Evolutionary conservation across 2,797 vertebrate genomes (phyloP), one percentile per base, ranked within the genome.

Genomic region (Cossypha niveicapilla): DNA sequence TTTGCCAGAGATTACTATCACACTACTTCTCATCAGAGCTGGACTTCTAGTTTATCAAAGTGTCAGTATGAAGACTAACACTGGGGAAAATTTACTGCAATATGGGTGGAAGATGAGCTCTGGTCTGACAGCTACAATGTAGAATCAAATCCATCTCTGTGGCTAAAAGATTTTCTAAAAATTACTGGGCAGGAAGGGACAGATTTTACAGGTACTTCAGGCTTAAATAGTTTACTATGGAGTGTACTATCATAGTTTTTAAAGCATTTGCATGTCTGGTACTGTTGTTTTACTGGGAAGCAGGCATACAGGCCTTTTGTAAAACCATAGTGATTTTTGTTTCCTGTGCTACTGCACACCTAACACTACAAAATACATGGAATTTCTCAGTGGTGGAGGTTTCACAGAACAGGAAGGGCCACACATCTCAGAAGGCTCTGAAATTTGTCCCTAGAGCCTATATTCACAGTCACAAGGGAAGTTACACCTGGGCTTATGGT

Each of bases 21-120:
- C 13, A 21, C 76, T 77, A 12, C 94, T 96, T 97, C 95, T 96
- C 86, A 27, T 48, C 90, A 70, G 86, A 70, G 78, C 54, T 88
- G 78, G 81, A 97, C 58, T 92, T 95, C 77, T 88, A 94, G 86
- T 96, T 96, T 96, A 95, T 97, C 96, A 92, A 95, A 96, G 93
- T 97, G 96, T 96, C 95, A 96, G 77, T 57, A 60, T 79, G 90
- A 95, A 93, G 90, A 96, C 88, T 92, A 94, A 79, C 80, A 92
- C 61, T 63, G 72, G 89, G 84, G 87, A 80, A 96, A 93, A 95
- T 94, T 92, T 95, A 74, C 92, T 93, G 82, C 90, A 93, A 15
- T 74, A 74, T 86, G 62, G 70, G 61, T 88, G 86, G 67, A 75
- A 37, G 74, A 18, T 63, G 83, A 96, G 92, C 90, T 88, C 87